A percentile compares a stretch with the other conserved stretches of the same genome.
Conservation (phyloP, 2,113 vertebrate species). For the Toxostoma redivivum region DNA sequence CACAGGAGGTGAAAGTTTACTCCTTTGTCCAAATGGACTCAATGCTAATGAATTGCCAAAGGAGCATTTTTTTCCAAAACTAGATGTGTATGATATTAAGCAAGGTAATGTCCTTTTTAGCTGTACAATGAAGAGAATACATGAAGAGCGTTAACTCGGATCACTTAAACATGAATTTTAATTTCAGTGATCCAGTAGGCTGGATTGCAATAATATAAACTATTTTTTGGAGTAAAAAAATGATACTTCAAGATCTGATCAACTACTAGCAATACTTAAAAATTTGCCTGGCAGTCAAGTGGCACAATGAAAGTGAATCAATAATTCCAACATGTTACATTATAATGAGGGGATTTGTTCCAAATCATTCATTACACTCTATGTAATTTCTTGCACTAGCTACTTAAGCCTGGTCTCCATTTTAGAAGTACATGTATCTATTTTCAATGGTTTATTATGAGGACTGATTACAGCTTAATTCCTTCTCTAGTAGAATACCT, state of each 20-base stretch:
- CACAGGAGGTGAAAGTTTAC: neutral
- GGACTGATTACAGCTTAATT: constrained; percentile 21
- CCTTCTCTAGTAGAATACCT: constrained; percentile 36
- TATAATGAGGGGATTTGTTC: neutral
- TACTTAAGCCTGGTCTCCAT: neutral
- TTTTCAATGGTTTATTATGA: constrained; percentile 57
- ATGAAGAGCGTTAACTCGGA: neutral
- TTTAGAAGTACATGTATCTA: constrained; percentile 34
- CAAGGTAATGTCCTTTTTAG: neutral
- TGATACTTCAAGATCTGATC: neutral
- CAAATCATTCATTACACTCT: neutral
- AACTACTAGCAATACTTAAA: neutral
- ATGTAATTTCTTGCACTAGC: constrained; percentile 40
- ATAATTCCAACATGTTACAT: neutral
- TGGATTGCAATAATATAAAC: constrained; percentile 2
- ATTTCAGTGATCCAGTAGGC: neutral
- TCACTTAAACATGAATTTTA: neutral
- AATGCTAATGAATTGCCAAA: constrained; percentile 57
- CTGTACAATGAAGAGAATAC: neutral
- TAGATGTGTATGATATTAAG: neutral
- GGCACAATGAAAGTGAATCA: neutral
- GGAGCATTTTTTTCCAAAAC: constrained; percentile 14
- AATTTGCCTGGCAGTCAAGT: neutral
- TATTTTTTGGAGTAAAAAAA: neutral
- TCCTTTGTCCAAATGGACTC: neutral